A percentile compares a stretch with the other conserved stretches of the same genome.
Evolutionary conservation across 2,797 vertebrate species (phyloP).

Genomic region (Malurus splendens): DNA sequence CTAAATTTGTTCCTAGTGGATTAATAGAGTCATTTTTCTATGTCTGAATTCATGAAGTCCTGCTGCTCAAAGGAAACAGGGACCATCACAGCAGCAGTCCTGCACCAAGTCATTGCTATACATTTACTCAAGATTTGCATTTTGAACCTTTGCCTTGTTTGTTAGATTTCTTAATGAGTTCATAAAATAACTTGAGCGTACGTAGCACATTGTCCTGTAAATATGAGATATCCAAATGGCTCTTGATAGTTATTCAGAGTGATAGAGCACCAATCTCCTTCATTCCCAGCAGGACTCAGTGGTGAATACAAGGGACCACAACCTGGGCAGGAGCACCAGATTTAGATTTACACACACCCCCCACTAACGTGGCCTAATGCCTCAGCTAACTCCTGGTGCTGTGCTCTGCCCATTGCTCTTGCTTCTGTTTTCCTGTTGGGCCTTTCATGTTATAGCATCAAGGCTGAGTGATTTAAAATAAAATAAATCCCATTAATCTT

Average conservation of each 20-base stretch:
- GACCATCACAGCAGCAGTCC: background rate
- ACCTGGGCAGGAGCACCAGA: background rate
- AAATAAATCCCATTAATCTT: background rate
- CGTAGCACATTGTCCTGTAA: rapidly evolving
- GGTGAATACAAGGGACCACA: background rate
- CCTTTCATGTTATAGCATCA: background rate
- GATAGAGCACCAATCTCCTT: background rate
- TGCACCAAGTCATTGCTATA: too few relatives aligned
- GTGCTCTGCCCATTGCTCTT: background rate
- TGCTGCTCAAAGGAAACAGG: background rate
- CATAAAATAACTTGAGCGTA: background rate
- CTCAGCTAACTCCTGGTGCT: background rate
- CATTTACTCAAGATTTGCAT: background rate
- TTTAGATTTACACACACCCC: background rate
- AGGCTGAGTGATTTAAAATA: background rate
- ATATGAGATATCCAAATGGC: background rate
- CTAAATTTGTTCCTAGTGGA: background rate
- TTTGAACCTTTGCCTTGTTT: background rate
- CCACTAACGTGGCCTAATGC: rapidly evolving
- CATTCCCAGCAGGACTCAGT: background rate
- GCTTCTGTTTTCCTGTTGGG: background rate
- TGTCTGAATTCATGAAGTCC: background rate
- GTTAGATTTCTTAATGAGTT: background rate
- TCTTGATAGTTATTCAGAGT: background rate
- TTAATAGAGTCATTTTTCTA: background rate